Conservation (phyloP, 2,113 vertebrate genomes). For the Gadus macrocephalus region DNA sequence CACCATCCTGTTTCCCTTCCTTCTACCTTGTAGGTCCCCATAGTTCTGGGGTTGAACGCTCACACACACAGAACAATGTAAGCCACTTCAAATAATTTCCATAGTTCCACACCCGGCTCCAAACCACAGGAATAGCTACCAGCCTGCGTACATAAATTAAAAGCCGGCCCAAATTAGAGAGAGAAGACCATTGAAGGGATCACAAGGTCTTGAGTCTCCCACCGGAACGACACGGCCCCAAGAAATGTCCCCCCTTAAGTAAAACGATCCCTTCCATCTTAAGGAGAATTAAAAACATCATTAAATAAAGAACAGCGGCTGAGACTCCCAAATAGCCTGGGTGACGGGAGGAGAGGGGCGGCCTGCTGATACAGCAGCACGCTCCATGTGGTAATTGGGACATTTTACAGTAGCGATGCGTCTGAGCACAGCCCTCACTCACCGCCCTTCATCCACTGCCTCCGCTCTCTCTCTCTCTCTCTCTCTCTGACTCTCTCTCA, state of each 20-base stretch:
- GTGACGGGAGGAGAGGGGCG: conserved; percentile 56
- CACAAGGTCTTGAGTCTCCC: conserved; percentile 48
- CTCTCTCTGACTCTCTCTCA: not conserved
- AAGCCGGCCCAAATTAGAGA: conserved; percentile 56
- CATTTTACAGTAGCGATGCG: conserved; percentile 54
- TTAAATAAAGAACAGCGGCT: conserved; percentile 60
- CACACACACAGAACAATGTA: too few relatives aligned
- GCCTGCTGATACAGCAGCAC: conserved; percentile 65
- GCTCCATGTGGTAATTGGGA: conserved; percentile 58
- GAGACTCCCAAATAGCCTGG: conserved; percentile 52
- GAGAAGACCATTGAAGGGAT: conserved; percentile 47
- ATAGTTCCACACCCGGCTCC: conserved; percentile 16
- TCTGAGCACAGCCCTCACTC: conserved; percentile 30
- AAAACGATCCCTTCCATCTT: conserved; percentile 52
- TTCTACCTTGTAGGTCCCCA: too few relatives aligned
- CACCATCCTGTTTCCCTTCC: too few relatives aligned
- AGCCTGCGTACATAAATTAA: conserved; percentile 34
- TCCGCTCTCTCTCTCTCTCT: not conserved
- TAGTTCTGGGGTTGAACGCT: too few relatives aligned
- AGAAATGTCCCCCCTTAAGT: conserved; percentile 45
- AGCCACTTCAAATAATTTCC: too few relatives aligned
- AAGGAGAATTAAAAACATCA: conserved; percentile 49
- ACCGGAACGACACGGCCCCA: conserved; percentile 36
- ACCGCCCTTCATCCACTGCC: not conserved
- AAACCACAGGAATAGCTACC: conserved; percentile 29